These are phyloP conservation scores for Lamellibrachia luymesi DNA, from an alignment of 1,140 invertebrate genomes.

Conservation along the genomic window DNA sequence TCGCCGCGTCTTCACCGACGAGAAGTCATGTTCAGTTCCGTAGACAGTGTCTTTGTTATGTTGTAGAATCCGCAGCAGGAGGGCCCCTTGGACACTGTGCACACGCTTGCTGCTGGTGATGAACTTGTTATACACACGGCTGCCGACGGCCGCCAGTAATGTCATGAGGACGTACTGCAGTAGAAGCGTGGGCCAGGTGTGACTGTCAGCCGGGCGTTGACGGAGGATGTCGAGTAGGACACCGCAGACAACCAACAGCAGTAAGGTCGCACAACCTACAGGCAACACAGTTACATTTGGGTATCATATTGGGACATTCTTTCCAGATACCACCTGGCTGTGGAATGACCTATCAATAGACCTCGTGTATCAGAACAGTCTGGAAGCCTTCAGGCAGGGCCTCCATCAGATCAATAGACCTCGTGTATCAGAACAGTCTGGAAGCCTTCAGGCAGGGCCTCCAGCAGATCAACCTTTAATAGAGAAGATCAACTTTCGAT, in stretches of 20 bases:
- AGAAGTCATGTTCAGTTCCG: not conserved
- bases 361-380: too few species aligned
- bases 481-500: too few species aligned
- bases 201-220: conserved; percentile 22
- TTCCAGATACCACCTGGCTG: too few species aligned
- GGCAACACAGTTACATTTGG: too few species aligned
- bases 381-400: too few species aligned
- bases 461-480: too few species aligned
- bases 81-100: not conserved
- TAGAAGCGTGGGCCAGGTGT: conserved; percentile 19
- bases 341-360: too few species aligned
- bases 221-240: conserved; percentile 8
- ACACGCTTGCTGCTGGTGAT: not conserved
- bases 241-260: not conserved
- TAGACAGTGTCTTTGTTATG: conserved; percentile 7
- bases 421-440: too few species aligned
- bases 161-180: conserved; percentile 22
- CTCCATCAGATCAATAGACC: too few species aligned
- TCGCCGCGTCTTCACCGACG: not conserved
- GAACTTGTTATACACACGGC: conserved; percentile 11
- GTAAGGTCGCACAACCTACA: not conserved
- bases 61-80: not conserved
- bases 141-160: not conserved
- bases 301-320: too few species aligned
- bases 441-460: too few species aligned